These are phyloP conservation scores for Amitus sp. DNA, from an alignment of 2,888 invertebrate species.

Conservation along the genomic window DNA sequence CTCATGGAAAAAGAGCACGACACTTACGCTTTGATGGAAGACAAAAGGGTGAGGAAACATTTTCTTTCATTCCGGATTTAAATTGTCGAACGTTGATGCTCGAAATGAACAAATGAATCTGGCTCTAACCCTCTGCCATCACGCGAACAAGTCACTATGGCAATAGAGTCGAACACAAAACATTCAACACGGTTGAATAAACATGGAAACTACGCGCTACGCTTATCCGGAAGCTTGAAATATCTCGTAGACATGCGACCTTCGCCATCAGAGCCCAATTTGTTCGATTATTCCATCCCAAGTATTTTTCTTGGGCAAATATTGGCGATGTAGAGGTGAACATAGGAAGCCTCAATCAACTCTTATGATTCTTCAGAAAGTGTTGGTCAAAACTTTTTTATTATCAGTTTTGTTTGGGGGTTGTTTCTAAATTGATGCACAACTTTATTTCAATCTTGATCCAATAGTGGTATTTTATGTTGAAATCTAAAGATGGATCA, in stretches of 20 bases:
- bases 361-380: too few relatives aligned
- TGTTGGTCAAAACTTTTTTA: too few relatives aligned
- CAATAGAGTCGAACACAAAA: conserved; percentile 23
- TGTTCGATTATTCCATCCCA: background rate
- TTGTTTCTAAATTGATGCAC: too few relatives aligned
- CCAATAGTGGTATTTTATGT: too few relatives aligned
- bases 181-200: conserved; percentile 16
- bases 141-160: conserved; percentile 43
- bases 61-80: background rate
- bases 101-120: conserved; percentile 41
- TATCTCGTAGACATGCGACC: conserved; percentile 22
- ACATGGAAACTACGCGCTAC: conserved; percentile 2
- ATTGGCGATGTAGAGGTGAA: too few relatives aligned
- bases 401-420: too few relatives aligned
- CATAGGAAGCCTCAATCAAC: too few relatives aligned
- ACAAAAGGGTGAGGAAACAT: conserved; percentile 79
- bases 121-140: conserved; percentile 40
- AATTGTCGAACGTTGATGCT: background rate
- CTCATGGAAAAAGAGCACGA: conserved; percentile 98
- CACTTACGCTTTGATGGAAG: conserved; percentile 96
- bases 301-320: background rate
- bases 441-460: too few relatives aligned
- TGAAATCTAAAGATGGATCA: too few relatives aligned
- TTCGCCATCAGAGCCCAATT: background rate
- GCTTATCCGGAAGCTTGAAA: conserved; percentile 9